Percentiles rank a stretch among this genome's conserved stretches.
Evolutionary conservation across 2,113 vertebrate genomes (phyloP).

Genomic region (Vulpes ferrilata): DNA sequence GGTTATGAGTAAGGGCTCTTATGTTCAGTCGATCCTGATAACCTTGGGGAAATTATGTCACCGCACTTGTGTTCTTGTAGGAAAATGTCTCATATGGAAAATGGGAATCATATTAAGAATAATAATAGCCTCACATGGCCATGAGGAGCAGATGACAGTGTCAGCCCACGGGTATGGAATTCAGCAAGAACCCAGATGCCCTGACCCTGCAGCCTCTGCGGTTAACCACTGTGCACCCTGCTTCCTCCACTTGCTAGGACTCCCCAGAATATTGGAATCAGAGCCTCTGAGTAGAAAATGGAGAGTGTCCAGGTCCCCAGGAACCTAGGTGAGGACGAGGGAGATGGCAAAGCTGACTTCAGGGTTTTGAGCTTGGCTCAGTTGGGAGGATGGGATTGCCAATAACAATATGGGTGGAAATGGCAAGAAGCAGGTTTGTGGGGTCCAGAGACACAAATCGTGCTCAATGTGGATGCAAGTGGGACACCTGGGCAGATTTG

Average conservation of each 20-base stretch:
- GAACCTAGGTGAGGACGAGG: neutral
- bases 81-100: neutral
- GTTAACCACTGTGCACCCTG: fast-evolving
- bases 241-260: neutral
- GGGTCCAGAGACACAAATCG: neutral
- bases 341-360: neutral
- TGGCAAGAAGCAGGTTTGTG: neutral
- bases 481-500: constrained; percentile 42
- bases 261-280: neutral
- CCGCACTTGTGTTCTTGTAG: neutral
- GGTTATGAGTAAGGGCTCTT: neutral
- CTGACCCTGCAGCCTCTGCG: neutral
- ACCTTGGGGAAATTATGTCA: neutral
- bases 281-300: neutral
- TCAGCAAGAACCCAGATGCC: neutral
- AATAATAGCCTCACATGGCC: neutral
- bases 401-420: neutral
- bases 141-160: neutral
- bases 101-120: neutral
- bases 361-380: constrained; percentile 14
- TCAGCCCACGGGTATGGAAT: neutral
- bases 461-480: neutral
- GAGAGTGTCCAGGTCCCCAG: neutral
- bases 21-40: fast-evolving
- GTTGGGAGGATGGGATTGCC: neutral